Percentiles rank a stretch among this genome's conserved stretches.
These are phyloP conservation scores for Eilema caniola DNA, from an alignment of 2,888 invertebrate genomes.

Conservation along the genomic window DNA sequence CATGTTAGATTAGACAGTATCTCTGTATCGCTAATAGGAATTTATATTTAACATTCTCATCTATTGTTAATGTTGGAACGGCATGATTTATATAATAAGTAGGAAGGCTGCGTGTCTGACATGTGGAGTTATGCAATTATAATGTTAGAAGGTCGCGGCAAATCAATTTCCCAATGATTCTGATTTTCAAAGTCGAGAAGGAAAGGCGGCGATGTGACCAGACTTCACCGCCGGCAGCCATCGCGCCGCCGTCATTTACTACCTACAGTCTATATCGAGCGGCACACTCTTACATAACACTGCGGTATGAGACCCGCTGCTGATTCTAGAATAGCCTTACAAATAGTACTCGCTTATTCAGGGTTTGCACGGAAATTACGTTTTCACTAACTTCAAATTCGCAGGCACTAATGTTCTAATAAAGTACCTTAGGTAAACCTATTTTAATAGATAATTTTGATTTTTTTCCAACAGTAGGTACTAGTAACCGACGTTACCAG, in stretches of 20 bases:
- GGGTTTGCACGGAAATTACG: slow-evolving; percentile 35
- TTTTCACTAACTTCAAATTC: slow-evolving; percentile 14
- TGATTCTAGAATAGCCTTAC: slow-evolving; percentile 61
- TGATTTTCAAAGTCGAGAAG: slow-evolving; percentile 52
- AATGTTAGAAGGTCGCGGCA: slow-evolving; percentile 16
- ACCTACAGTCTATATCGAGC: slow-evolving; percentile 75
- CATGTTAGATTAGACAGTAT: not conserved
- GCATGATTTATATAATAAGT: not conserved
- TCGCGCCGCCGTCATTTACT: slow-evolving; percentile 60
- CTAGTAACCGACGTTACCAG: too few relatives aligned
- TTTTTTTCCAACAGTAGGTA: too few relatives aligned
- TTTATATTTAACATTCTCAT: not conserved
- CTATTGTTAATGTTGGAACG: not conserved
- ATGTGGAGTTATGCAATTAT: not conserved
- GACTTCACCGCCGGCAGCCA: slow-evolving; percentile 59
- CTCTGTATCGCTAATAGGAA: not conserved
- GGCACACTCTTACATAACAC: slow-evolving; percentile 78
- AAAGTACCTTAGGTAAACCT: not conserved
- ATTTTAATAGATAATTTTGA: too few relatives aligned
- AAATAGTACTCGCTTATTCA: slow-evolving; percentile 53
- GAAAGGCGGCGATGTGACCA: slow-evolving; percentile 59
- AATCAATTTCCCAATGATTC: slow-evolving; percentile 61
- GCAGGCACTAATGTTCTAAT: not conserved
- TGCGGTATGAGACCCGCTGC: slow-evolving; percentile 75
- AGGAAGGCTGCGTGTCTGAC: not conserved